Conservation (phyloP, 2,797 vertebrate genomes). For the Dicrostonyx torquatus region DNA sequence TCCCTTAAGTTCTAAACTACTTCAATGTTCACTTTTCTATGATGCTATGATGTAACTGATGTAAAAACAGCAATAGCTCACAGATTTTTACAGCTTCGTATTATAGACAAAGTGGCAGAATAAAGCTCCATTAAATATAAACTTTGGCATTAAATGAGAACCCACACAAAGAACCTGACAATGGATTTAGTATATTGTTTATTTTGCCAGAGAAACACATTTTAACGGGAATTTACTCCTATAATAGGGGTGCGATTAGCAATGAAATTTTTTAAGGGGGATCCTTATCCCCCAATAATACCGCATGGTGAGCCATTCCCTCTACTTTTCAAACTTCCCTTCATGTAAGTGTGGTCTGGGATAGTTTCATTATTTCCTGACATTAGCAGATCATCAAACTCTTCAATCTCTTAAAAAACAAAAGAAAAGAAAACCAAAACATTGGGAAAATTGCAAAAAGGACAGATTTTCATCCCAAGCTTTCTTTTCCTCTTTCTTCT, state of each 20-base stretch:
- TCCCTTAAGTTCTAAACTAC: not conserved
- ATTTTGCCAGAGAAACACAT: not conserved
- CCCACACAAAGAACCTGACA: not conserved
- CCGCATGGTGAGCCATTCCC: not conserved
- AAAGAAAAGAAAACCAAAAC: not conserved
- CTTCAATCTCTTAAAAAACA: slow-evolving; percentile 13
- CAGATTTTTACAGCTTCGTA: not conserved
- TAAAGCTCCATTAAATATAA: not conserved
- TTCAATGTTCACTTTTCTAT: not conserved
- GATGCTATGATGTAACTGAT: not conserved
- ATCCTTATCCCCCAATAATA: not conserved
- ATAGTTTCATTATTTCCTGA: not conserved
- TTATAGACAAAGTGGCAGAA: not conserved
- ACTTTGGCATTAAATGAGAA: not conserved
- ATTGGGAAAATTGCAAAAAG: not conserved
- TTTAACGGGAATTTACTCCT: not conserved
- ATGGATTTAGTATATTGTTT: not conserved
- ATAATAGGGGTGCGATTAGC: not conserved
- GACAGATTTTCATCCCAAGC: not conserved
- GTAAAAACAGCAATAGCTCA: not conserved
- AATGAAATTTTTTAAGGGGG: not conserved
- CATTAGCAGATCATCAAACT: not conserved
- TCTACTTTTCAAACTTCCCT: not conserved
- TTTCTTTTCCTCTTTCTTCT: slow-evolving; percentile 24
- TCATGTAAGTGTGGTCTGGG: not conserved